Conservation (phyloP, 53 echinoderm and acorn worm genomes). For the Apostichopus leukothele region DNA sequence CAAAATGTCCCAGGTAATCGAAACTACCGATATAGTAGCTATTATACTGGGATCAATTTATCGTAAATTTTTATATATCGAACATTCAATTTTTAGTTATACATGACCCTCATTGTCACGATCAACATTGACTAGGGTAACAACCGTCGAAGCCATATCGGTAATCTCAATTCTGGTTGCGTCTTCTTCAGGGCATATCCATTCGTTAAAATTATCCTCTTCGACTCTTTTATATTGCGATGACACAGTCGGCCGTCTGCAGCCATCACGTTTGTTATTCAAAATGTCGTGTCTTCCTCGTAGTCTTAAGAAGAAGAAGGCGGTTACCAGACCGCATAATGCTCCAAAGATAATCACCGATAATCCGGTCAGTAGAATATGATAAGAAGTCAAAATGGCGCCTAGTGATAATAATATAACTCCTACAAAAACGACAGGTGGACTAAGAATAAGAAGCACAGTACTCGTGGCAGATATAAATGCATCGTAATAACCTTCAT, state of each 20-base stretch:
- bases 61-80: no score
- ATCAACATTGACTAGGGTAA: slow-evolving; percentile 51
- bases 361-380: slow-evolving; percentile 66
- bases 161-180: slow-evolving; percentile 5
- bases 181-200: slow-evolving; percentile 23
- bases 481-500: slow-evolving; percentile 41
- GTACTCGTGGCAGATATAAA: slow-evolving; percentile 57
- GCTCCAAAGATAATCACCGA: slow-evolving; percentile 73
- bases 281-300: slow-evolving; percentile 43
- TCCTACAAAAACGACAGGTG: slow-evolving; percentile 77
- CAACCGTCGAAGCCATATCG: slow-evolving; percentile 61
- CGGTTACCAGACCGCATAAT: slow-evolving; percentile 65
- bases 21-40: no score
- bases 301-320: slow-evolving; percentile 74
- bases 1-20: no score
- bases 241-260: neutral
- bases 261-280: neutral
- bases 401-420: slow-evolving; percentile 66
- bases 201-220: neutral
- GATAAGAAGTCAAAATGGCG: slow-evolving; percentile 67
- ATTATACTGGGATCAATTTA: no score
- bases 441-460: slow-evolving; percentile 78
- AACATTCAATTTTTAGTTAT: neutral
- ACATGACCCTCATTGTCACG: slow-evolving; percentile 44
- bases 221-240: slow-evolving; percentile 5